Percentiles rank a stretch among this genome's conserved stretches.
Evolutionary conservation across 2,113 vertebrate species (phyloP).

Genomic region (Oreamnos americanus): DNA sequence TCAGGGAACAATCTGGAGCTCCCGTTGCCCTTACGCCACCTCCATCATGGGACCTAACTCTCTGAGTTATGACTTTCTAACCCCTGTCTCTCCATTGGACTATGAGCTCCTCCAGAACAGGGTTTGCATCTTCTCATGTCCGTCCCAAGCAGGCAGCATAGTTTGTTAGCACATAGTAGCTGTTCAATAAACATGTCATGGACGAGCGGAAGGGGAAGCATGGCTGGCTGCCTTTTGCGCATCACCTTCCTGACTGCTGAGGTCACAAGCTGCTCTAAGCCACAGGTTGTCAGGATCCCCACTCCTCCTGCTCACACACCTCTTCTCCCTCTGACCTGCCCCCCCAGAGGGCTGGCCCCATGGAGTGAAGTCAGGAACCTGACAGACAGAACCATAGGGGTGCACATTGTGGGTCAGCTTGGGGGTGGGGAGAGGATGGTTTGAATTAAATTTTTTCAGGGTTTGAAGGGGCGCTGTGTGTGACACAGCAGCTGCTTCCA

Average conservation of each 20-base stretch:
- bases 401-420: not conserved
- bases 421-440: not conserved
- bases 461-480: not conserved
- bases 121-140: not conserved
- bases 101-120: not conserved
- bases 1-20: not conserved
- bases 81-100: not conserved
- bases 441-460: slow-evolving; percentile 45
- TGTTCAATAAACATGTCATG: not conserved
- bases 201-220: not conserved
- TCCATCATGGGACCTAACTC: not conserved
- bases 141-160: not conserved
- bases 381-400: not conserved
- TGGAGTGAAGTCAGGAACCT: not conserved
- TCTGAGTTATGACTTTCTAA: not conserved
- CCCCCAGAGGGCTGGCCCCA: not conserved
- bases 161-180: not conserved
- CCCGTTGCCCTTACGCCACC: not conserved
- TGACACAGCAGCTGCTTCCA: slow-evolving; percentile 67
- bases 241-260: not conserved
- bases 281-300: not conserved
- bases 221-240: accelerated
- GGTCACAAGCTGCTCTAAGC: not conserved
- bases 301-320: not conserved
- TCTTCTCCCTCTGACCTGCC: not conserved